Conservation (phyloP, 2,797 vertebrate species). For the Hapalemur alaotrensis region DNA sequence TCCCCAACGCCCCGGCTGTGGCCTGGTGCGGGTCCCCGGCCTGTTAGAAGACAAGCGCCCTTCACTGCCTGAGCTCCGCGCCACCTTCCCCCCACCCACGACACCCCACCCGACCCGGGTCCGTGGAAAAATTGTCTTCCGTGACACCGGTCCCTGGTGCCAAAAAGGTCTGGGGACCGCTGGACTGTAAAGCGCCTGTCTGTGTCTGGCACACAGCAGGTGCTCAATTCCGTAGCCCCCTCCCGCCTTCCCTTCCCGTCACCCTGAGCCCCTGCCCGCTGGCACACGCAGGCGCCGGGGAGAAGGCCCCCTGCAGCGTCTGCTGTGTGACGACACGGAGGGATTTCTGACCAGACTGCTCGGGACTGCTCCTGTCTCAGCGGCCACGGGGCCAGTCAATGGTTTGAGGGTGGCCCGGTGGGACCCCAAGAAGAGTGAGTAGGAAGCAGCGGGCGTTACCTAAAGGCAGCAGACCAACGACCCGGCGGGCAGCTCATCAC, state of each 20-base stretch:
- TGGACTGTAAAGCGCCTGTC: neutral
- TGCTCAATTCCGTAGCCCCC: neutral
- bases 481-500: neutral
- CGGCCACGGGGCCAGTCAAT: neutral
- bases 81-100: too few species aligned
- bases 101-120: too few species aligned
- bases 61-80: too few species aligned
- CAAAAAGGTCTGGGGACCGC: too few species aligned
- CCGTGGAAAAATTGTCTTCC: too few species aligned
- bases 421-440: neutral
- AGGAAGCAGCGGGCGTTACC: neutral
- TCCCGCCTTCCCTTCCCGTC: neutral
- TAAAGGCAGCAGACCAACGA: neutral
- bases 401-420: neutral
- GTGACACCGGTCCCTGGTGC: too few species aligned
- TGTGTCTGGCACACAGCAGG: neutral
- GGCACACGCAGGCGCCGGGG: neutral
- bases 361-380: neutral
- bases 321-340: neutral
- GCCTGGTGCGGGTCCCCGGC: too few species aligned
- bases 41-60: too few species aligned
- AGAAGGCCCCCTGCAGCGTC: neutral
- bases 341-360: neutral
- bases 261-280: rapidly evolving
- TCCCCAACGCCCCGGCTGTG: too few species aligned